Base-by-base conservation (phyloP, 2,888 invertebrate genomes). In the Polyploca ridens region DNA sequence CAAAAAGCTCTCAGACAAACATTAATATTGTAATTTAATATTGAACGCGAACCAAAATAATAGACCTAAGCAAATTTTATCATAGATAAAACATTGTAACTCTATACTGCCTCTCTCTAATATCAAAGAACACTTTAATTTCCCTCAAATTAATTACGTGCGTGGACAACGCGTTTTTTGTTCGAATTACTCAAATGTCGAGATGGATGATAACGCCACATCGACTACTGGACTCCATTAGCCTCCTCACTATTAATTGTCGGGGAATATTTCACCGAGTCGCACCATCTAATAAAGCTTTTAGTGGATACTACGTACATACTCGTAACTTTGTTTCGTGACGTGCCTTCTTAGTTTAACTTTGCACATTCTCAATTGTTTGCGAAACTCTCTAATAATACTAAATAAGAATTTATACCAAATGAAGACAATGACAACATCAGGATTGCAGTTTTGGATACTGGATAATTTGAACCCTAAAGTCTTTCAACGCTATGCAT, bases 181-280 rank as follows among this genome's bases (percentile, higher is more conserved):
- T 62, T 61, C 33, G 69, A 77, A 82, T 81, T 79, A 77, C 79
- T 83, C 84, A 83, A 74, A 76, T 81, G 79, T 77, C 76, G 64
- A 77, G 83, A 80, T 78, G 70, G 62, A 73, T 73, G 82, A 79
- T 80, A 73, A 76, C 70, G 54, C 54, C 19, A 61, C 67, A 69
- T 74, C 74, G 82, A 82, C 85, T 86, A 86, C 86, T 78, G 86
- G 75, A 78, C 80, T 76, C 76, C 79, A 74, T 76, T 77, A 78
- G 58, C 64, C 62, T 35, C 65, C 61, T 63, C 69, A 63, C 69
- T 69, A 63, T 44, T 58, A 67, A 67, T 68, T 69, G 67, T 70
- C 62, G 71, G 67, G 69, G 70, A 72, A 76, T 77, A 76, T 76
- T 78, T 81, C 73, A 71, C 67, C 71, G 71, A 67, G 71, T 63